A percentile compares a stretch with the other conserved stretches of the same genome.
phyloP scores from a whole-genome alignment of 2,797 vertebrate genomes.

The Cyclura pinguis region DNA sequence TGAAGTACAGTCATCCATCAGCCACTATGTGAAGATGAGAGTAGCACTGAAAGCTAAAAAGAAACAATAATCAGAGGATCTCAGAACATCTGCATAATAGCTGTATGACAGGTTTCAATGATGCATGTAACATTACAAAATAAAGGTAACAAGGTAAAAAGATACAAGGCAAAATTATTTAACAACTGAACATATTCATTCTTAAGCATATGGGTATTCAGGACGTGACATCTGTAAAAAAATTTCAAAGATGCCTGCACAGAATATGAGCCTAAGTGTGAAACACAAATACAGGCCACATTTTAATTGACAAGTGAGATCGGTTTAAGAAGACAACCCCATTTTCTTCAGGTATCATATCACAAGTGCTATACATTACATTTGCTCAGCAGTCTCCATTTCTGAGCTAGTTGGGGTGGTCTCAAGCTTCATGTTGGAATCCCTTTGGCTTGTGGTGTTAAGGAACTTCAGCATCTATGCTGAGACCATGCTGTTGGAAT shows the following conservation, averaged over 20 bases:
- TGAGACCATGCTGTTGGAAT: too few species aligned
- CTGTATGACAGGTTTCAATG: background rate
- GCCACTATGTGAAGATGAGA: background rate
- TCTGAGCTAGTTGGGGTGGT: too few species aligned
- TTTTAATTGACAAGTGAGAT: background rate
- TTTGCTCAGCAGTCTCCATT: too few species aligned
- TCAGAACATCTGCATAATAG: background rate
- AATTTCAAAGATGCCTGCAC: background rate
- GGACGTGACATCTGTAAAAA: background rate
- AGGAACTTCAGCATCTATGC: too few species aligned
- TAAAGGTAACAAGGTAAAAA: background rate
- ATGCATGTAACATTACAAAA: background rate
- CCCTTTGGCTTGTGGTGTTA: too few species aligned
- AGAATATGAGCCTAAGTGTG: background rate
- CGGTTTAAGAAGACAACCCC: background rate
- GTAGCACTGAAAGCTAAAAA: background rate
- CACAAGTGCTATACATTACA: slow-evolving; percentile 5
- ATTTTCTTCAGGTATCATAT: slow-evolving; percentile 1
- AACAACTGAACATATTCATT: background rate
- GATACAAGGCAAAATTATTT: slow-evolving; percentile 4
- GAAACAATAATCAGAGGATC: background rate
- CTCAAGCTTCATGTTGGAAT: too few species aligned
- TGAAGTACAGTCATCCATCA: background rate
- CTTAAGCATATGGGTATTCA: background rate
- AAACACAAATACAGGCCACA: background rate